A percentile compares a stretch with the other conserved stretches of the same genome.
These are phyloP conservation scores for Megathymus violae DNA, from an alignment of 1,140 invertebrate species.

Conservation along the genomic window DNA sequence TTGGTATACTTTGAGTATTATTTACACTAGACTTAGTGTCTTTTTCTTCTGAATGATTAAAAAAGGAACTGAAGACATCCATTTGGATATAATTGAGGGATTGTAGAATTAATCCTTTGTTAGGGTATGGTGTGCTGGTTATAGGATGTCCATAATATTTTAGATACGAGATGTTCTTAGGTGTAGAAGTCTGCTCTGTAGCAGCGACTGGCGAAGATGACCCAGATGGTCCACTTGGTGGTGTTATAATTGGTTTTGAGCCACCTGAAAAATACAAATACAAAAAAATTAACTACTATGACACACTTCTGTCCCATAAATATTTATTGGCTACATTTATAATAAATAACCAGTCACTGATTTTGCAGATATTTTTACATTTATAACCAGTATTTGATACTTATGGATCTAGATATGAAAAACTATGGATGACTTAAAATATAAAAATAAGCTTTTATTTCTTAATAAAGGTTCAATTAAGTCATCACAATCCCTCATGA, in stretches of 20 bases:
- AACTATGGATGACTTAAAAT: no score
- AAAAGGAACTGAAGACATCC: slow-evolving; percentile 75
- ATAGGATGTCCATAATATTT: slow-evolving; percentile 29
- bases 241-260: slow-evolving; percentile 48
- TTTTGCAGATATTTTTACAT: no score
- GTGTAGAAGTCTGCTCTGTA: slow-evolving; percentile 26
- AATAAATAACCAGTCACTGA: no score
- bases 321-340: no score
- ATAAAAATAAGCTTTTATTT: no score
- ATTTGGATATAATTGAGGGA: slow-evolving; percentile 79
- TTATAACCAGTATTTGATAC: no score
- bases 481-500: no score
- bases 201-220: background rate
- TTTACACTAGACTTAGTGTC: slow-evolving; percentile 41
- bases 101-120: slow-evolving; percentile 69
- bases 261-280: slow-evolving; percentile 54
- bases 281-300: no score
- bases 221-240: slow-evolving; percentile 36
- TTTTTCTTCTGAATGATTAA: slow-evolving; percentile 46
- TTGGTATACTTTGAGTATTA: slow-evolving; percentile 41
- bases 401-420: no score
- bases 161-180: slow-evolving; percentile 49
- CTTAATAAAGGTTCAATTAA: no score
- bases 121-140: slow-evolving; percentile 64
- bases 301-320: no score